Base-by-base conservation (phyloP, 1,140 invertebrate species). In the Zaprionus camerounensis region DNA sequence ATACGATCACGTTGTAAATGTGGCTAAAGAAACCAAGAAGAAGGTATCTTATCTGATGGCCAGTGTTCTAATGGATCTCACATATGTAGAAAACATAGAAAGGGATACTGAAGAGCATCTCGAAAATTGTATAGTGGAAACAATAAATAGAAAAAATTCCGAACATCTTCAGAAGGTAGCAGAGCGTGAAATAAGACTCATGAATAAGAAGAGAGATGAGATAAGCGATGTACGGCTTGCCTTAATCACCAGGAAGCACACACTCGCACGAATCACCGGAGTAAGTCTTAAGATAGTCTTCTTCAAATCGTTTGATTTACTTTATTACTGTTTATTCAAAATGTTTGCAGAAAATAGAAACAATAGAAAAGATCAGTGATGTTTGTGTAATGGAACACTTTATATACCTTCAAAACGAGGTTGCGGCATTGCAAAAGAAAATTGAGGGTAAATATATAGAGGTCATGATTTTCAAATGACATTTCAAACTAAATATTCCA, bases 401-500 rank as follows among this genome's bases (percentile, higher is more conserved):
- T 28, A 71, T 85, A 13, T 3, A 41, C 26, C 38, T 91, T 2
- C 80, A 92, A 22, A 88, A 82, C 26, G 72, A 92, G 28, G 65
- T 79, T 0, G 34, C 71, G 5, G 38, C 75, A 12, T 46, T 92
- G 26, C 46, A 68, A 3, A 91, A 91, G 38, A 92, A 92, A 76
- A 71, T 91, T n/a, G 91, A 92, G 57, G 91, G 91, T 91, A 57
- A 56, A n/a, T 56, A 56, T 55, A 3, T 34, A 11, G 3, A 6
- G 1, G 15, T 6, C 6, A n/a, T n/a, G 5, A 7, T 41, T 6
- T 5, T 1, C n/a, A n/a, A 41, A 41, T 41, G 3, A 3, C 13
- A 38, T 38, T 13, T 4, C 2, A 2, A 28, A 55, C 0, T n/a
- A 6, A 56, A 22, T 1, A 15, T 31, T 56, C 5, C 11, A 26